A percentile compares a stretch with the other conserved stretches of the same genome.
Evolutionary conservation across 2,888 invertebrate species (phyloP).

Genomic region (Pardosa pseudoannulata): DNA sequence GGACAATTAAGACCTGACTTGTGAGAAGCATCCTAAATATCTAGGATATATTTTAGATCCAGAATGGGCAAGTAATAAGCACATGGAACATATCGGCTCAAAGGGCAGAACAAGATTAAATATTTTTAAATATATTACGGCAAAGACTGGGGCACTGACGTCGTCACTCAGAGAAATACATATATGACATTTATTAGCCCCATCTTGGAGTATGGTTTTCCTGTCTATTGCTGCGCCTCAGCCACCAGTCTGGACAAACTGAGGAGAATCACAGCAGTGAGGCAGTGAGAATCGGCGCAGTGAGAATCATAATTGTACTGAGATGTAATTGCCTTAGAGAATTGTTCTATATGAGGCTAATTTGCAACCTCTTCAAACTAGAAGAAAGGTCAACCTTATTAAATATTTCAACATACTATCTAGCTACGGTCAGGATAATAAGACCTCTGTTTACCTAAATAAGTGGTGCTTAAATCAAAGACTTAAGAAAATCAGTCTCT

Average conservation of each 20-base stretch:
- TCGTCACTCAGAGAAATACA: background rate
- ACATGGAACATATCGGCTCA: background rate
- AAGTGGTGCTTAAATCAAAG: background rate
- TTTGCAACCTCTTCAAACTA: background rate
- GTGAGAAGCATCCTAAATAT: constrained; percentile 25
- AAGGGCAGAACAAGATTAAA: constrained; percentile 1
- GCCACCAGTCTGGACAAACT: background rate
- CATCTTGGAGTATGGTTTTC: constrained; percentile 7
- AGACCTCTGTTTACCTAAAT: background rate
- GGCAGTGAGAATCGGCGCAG: background rate
- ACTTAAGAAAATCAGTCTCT: background rate
- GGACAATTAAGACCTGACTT: background rate
- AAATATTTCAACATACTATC: constrained; percentile 6
- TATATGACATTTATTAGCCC: background rate
- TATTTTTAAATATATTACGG: constrained; percentile 8
- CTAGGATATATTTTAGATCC: constrained; percentile 19
- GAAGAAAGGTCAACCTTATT: background rate
- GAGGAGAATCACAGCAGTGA: too few relatives aligned
- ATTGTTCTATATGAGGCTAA: background rate
- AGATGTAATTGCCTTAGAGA: background rate
- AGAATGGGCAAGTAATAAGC: constrained; percentile 11
- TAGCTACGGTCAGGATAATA: constrained; percentile 5
- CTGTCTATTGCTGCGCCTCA: background rate
- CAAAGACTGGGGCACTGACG: background rate
- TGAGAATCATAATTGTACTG: background rate